These are phyloP conservation scores for Diabrotica virgifera DNA, from an alignment of 1,140 invertebrate species.

Conservation along the genomic window DNA sequence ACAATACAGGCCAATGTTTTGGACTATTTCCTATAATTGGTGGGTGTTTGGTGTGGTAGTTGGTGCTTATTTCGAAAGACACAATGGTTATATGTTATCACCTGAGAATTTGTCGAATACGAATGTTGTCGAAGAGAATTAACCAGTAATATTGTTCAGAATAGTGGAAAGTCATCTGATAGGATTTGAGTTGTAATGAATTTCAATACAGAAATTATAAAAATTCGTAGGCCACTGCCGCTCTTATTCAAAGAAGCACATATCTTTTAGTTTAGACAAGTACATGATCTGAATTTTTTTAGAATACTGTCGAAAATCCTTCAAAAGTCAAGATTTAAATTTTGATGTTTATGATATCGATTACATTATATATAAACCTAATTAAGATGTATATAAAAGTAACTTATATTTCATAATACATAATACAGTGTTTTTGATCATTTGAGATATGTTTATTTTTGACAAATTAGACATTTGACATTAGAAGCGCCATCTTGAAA, in stretches of 20 bases:
- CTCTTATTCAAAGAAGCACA: constrained; percentile 32
- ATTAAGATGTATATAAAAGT: too few relatives aligned
- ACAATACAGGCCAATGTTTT: too few relatives aligned
- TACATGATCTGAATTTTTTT: constrained; percentile 17
- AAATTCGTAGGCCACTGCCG: constrained; percentile 40
- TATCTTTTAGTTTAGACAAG: constrained; percentile 33
- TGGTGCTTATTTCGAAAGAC: too few relatives aligned
- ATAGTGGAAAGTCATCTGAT: too few relatives aligned
- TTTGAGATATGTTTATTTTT: constrained; percentile 25
- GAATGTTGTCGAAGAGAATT: too few relatives aligned
- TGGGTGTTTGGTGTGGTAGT: too few relatives aligned
- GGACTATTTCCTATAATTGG: too few relatives aligned
- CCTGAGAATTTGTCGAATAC: too few relatives aligned
- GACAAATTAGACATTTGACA: constrained; percentile 17
- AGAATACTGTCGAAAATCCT: constrained; percentile 18
- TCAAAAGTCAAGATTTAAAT: constrained; percentile 10
- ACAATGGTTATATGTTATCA: too few relatives aligned
- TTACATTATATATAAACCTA: constrained; percentile 12
- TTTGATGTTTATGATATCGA: constrained; percentile 13
- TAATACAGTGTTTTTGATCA: neutral
- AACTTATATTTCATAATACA: constrained; percentile 11
- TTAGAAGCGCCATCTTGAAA: too few relatives aligned
- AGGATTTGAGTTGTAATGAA: constrained; percentile 28
- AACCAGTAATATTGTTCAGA: too few relatives aligned
- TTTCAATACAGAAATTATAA: constrained; percentile 40